Percentiles rank a stretch among this genome's conserved stretches.
These are phyloP conservation scores for Lepisosteus osseus DNA, from an alignment of 2,113 vertebrate species.

Conservation along the genomic window DNA sequence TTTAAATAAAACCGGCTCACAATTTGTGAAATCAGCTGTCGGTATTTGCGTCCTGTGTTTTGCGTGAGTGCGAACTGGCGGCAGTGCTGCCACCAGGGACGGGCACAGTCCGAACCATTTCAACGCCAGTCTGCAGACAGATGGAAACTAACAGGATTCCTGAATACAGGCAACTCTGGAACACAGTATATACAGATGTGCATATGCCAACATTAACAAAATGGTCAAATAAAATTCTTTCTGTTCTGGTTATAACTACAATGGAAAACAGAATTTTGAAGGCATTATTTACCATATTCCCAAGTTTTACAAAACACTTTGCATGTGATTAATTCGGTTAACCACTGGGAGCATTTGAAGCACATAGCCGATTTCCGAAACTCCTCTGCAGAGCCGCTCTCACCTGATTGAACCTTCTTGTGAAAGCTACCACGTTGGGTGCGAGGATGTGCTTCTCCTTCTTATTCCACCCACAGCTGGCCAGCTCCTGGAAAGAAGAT, in stretches of 20 bases:
- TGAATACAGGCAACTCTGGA: slow-evolving; percentile 1
- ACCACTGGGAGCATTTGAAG: too few species aligned
- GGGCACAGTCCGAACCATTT: neutral
- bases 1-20: neutral
- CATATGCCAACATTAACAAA: too few species aligned
- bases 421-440: slow-evolving; percentile 80
- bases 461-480: slow-evolving; percentile 81
- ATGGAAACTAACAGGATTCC: neutral
- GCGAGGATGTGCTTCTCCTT: slow-evolving; percentile 79
- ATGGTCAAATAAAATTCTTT: too few species aligned
- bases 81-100: too few species aligned
- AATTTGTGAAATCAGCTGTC: neutral
- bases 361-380: too few species aligned
- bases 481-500: slow-evolving; percentile 65
- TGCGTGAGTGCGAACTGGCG: neutral
- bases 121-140: neutral
- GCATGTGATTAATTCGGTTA: too few species aligned
- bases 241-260: too few species aligned
- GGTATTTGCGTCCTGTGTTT: neutral
- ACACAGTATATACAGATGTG: too few species aligned
- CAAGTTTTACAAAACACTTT: too few species aligned
- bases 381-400: slow-evolving; percentile 5
- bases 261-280: too few species aligned
- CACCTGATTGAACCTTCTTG: slow-evolving; percentile 82
- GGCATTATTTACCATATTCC: too few species aligned